These are phyloP conservation scores for Triplophysa yarkandensis DNA, from an alignment of 2,797 vertebrate genomes.

Conservation along the genomic window DNA sequence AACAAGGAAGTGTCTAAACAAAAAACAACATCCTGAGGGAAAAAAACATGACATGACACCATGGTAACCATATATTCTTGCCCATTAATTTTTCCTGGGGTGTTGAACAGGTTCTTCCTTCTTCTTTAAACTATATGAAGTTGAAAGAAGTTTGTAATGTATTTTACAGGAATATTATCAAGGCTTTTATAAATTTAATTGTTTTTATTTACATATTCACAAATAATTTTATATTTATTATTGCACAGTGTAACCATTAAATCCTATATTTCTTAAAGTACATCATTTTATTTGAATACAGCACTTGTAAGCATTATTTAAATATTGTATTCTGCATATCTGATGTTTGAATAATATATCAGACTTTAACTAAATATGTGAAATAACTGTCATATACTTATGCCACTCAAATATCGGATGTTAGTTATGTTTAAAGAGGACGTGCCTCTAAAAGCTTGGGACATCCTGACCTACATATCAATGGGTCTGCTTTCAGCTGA, in stretches of 20 bases:
- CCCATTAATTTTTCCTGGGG: neutral
- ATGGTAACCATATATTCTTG: conserved; percentile 57
- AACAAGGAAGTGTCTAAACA: conserved; percentile 66
- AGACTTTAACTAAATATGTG: neutral
- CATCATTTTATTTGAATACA: neutral
- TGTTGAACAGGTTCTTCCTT: neutral
- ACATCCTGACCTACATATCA: neutral
- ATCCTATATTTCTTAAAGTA: neutral
- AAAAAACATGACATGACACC: conserved; percentile 57
- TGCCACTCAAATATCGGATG: neutral
- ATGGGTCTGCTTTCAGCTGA: neutral
- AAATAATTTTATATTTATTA: conserved; percentile 27
- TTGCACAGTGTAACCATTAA: neutral
- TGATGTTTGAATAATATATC: neutral
- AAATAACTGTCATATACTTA: conserved; percentile 5
- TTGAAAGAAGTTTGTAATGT: neutral
- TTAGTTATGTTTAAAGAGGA: conserved; percentile 1
- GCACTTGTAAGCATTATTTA: neutral
- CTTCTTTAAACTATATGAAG: too few relatives aligned
- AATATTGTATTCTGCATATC: neutral
- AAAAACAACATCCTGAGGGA: conserved; percentile 66
- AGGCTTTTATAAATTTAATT: neutral
- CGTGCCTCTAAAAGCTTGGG: neutral
- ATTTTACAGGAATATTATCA: neutral
- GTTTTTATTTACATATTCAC: neutral